phyloP scores from a whole-genome alignment of 2,113 vertebrate species.

The Bubo scandiacus region DNA sequence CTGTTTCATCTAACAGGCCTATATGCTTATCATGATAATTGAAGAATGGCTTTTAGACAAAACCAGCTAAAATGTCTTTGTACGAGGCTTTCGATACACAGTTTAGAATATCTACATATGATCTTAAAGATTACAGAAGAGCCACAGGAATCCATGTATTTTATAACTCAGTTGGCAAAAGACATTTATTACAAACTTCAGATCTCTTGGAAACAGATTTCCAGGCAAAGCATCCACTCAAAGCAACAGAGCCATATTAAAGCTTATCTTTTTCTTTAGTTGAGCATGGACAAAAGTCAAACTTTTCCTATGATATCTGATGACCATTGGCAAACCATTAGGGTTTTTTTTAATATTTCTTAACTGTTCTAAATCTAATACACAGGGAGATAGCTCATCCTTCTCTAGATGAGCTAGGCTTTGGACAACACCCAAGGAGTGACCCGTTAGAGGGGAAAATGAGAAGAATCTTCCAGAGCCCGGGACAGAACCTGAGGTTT shows the following conservation, averaged over 20 bases:
- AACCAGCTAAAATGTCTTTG: not conserved
- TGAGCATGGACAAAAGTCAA: not conserved
- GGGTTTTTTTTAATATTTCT: not conserved
- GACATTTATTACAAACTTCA: not conserved
- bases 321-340: not conserved
- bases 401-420: not conserved
- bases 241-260: not conserved
- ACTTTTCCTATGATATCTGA: not conserved
- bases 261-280: not conserved
- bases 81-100: not conserved
- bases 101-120: not conserved
- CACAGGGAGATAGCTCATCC: not conserved
- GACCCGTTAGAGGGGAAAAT: not conserved
- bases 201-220: not conserved
- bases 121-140: not conserved
- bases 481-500: not conserved
- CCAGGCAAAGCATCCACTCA: not conserved
- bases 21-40: not conserved
- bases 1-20: not conserved
- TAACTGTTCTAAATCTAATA: not conserved
- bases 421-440: not conserved
- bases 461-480: not conserved
- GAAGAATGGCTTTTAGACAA: not conserved
- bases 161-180: not conserved
- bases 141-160: accelerated